phyloP scores from a whole-genome alignment of 2,797 vertebrate genomes.

The Sphenopsis melanotis region DNA sequence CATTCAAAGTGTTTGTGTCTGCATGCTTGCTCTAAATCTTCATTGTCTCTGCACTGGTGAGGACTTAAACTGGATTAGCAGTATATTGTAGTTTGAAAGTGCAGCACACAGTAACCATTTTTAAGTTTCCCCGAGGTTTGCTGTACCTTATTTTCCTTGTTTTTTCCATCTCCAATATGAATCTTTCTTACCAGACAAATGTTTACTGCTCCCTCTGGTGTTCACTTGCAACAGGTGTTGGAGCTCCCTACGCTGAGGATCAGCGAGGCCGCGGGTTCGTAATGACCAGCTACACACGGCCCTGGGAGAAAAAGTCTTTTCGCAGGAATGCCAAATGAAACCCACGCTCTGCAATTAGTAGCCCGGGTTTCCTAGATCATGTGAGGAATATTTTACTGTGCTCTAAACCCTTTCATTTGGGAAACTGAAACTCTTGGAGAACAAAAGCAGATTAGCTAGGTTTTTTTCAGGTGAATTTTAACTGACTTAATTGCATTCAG shows the following conservation, averaged over 20 bases:
- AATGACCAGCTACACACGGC: background rate
- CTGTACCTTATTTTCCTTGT: background rate
- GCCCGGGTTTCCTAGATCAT: background rate
- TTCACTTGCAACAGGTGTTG: background rate
- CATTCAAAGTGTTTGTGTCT: background rate
- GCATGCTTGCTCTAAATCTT: background rate
- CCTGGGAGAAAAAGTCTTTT: background rate
- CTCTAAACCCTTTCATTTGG: background rate
- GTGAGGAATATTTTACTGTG: background rate
- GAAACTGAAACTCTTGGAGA: background rate
- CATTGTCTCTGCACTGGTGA: background rate
- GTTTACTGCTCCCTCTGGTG: conserved; percentile 34
- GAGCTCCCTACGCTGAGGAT: fast-evolving
- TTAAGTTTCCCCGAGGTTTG: background rate
- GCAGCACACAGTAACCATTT: background rate
- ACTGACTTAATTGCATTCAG: background rate
- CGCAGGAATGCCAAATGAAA: background rate
- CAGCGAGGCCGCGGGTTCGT: background rate
- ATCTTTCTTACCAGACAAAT: background rate
- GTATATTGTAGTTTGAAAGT: background rate
- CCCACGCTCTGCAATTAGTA: background rate
- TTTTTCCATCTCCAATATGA: background rate
- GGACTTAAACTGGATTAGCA: background rate
- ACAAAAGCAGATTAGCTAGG: conserved; percentile 22
- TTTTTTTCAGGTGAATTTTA: conserved; percentile 33